phyloP scores from a whole-genome alignment of 2,888 invertebrate species.

The Papilio elwesi region DNA sequence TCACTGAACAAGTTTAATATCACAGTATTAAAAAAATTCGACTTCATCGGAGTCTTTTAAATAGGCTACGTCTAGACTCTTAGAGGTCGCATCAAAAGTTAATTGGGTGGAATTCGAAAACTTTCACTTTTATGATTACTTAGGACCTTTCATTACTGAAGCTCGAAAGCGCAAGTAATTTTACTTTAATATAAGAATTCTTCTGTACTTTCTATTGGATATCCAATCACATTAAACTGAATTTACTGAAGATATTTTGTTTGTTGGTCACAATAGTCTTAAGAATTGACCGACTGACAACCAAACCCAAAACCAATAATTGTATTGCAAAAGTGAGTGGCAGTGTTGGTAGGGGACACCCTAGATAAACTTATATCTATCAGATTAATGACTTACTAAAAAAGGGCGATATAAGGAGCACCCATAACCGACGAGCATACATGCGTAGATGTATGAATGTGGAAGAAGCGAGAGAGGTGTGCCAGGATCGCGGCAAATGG shows the following conservation, averaged over 20 bases:
- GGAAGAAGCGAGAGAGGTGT: too few species aligned
- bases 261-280: slow-evolving; percentile 12
- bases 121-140: slow-evolving; percentile 5
- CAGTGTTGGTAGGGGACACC: too few species aligned
- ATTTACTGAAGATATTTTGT: slow-evolving; percentile 34
- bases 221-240: slow-evolving; percentile 31
- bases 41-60: slow-evolving; percentile 6
- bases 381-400: too few species aligned
- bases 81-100: slow-evolving; percentile 18
- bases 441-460: too few species aligned
- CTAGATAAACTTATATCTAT: too few species aligned
- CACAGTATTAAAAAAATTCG: slow-evolving; percentile 7
- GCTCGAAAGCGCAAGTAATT: slow-evolving; percentile 27
- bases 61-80: background rate
- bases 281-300: background rate
- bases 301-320: too few species aligned
- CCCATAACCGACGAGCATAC: too few species aligned
- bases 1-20: slow-evolving; percentile 12
- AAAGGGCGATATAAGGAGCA: too few species aligned
- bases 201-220: slow-evolving; percentile 12
- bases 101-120: slow-evolving; percentile 19
- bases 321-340: too few species aligned
- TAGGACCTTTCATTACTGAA: background rate
- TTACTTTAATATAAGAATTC: slow-evolving; percentile 25
- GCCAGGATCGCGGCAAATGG: too few species aligned